A percentile compares a stretch with the other conserved stretches of the same genome.
These are phyloP conservation scores for Anarrhichthys ocellatus DNA, from an alignment of 2,113 vertebrate genomes.

Conservation along the genomic window DNA sequence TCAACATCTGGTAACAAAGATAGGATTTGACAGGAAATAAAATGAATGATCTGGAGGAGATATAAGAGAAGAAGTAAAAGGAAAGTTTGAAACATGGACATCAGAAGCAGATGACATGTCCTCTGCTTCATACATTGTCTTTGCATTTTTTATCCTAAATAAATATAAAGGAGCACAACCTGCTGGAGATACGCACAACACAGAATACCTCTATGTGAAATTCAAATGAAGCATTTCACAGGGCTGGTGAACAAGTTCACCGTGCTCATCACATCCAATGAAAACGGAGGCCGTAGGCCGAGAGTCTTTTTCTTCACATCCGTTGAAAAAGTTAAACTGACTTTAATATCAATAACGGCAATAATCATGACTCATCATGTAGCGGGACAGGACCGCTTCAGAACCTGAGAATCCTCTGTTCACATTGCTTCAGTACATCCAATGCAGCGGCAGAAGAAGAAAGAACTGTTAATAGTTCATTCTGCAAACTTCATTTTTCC, in stretches of 20 bases:
- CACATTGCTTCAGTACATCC: no score
- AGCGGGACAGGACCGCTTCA: no score
- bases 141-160: not conserved
- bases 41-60: not conserved
- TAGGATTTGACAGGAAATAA: not conserved
- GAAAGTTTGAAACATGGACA: not conserved
- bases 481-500: no score
- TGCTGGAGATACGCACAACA: not conserved
- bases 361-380: no score
- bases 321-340: not conserved
- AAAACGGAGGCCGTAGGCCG: not conserved
- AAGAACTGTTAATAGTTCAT: no score
- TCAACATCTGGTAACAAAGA: not conserved
- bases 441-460: no score
- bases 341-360: not conserved
- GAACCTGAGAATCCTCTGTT: no score
- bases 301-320: not conserved
- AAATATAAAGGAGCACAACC: not conserved
- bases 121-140: not conserved
- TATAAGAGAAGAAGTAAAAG: not conserved
- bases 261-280: constrained; percentile 1
- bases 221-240: constrained; percentile 11
- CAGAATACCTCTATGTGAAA: not conserved
- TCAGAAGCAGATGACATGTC: not conserved
- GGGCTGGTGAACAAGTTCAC: not conserved